Evolutionary conservation across 2,113 vertebrate genomes (phyloP).

Genomic region (Picathartes gymnocephalus): DNA sequence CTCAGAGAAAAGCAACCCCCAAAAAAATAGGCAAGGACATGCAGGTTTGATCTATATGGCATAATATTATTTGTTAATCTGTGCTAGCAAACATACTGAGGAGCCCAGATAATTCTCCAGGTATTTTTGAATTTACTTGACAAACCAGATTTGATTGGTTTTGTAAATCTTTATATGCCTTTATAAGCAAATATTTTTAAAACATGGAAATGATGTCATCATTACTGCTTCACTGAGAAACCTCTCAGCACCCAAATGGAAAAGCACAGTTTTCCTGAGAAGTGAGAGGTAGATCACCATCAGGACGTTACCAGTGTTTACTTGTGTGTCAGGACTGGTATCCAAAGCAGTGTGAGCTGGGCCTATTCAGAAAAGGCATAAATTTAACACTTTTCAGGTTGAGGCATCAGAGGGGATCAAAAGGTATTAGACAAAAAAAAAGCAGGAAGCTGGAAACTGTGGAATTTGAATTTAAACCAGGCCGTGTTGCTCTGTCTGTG

Average conservation of each 20-base stretch:
- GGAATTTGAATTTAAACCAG: neutral
- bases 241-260: neutral
- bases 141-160: neutral
- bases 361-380: neutral
- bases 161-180: neutral
- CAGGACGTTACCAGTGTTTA: neutral
- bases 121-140: neutral
- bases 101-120: neutral
- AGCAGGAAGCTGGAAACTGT: neutral
- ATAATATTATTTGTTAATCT: neutral
- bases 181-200: neutral
- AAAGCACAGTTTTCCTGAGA: neutral
- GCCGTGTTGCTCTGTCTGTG: rapidly evolving
- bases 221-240: neutral
- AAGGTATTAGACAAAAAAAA: neutral
- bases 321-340: neutral
- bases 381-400: neutral
- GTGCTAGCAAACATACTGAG: neutral
- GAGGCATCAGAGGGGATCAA: neutral
- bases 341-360: neutral
- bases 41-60: neutral
- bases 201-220: neutral
- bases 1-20: neutral
- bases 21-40: neutral
- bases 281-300: neutral